phyloP scores from a whole-genome alignment of 2,888 invertebrate genomes.

The Priocnemis perturbator region DNA sequence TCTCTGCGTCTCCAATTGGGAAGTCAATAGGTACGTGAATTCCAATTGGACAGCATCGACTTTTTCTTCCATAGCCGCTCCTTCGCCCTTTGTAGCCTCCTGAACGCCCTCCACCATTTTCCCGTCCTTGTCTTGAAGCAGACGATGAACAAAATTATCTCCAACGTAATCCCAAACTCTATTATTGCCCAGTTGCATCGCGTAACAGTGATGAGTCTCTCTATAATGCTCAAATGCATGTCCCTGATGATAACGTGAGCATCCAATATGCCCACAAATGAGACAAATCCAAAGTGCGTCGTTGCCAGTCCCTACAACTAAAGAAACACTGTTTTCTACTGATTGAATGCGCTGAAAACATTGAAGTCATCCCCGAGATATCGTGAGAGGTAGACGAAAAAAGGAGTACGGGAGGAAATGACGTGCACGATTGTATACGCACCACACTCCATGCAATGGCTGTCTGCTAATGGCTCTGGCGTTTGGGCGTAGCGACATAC shows the following conservation, averaged over 20 bases:
- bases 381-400: too few relatives aligned
- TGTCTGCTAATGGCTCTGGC: slow-evolving; percentile 85
- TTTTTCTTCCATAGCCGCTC: slow-evolving; percentile 86
- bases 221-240: slow-evolving; percentile 98
- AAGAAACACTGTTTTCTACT: slow-evolving; percentile 16
- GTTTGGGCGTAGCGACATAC: slow-evolving; percentile 95
- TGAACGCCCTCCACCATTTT: slow-evolving; percentile 89
- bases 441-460: slow-evolving; percentile 84
- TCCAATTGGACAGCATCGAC: slow-evolving; percentile 96
- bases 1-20: slow-evolving; percentile 95
- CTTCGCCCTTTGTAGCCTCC: slow-evolving; percentile 74
- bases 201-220: slow-evolving; percentile 97
- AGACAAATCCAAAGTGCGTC: slow-evolving; percentile 98
- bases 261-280: slow-evolving; percentile 98
- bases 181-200: slow-evolving; percentile 96
- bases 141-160: slow-evolving; percentile 96
- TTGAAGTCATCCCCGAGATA: too few relatives aligned
- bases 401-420: not conserved
- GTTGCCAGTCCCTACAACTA: slow-evolving; percentile 76
- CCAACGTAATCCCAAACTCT: slow-evolving; percentile 99
- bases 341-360: too few relatives aligned
- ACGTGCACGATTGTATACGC: slow-evolving; percentile 49
- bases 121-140: slow-evolving; percentile 98
- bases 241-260: slow-evolving; percentile 92
- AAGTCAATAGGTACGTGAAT: slow-evolving; percentile 96